Evolutionary conservation across 2,888 invertebrate species (phyloP), one percentile per base, ranked within the genome.

Genomic region (Ischnus inquisitorius): DNA sequence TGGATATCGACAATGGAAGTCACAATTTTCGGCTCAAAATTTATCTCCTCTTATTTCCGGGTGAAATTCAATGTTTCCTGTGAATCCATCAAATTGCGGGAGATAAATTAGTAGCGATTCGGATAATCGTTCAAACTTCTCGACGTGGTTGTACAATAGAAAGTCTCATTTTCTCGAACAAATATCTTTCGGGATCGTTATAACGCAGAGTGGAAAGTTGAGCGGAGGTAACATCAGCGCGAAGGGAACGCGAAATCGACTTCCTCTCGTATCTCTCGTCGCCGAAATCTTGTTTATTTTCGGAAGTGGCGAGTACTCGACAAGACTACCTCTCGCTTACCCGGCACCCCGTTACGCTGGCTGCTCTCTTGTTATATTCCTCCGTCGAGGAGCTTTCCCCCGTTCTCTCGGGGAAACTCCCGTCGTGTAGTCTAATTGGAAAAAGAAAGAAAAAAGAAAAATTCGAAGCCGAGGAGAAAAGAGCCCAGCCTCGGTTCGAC

Each of bases 251-350:
- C 10, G 46, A 19, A 46, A 62, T 74, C 60, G 60, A 72, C 72
- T 60, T 57, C 60, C 60, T 16, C 71, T 76, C 62, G 60, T n/a
- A n/a, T 71, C 79, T 60, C 80, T 64, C 46, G 48, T 64, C 74
- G 34, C 46, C 60, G 60, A 72, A 77, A 72, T 68, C 77, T 79
- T 79, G 79, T 83, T 83, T 83, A 79, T 79, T 83, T 83, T 83
- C 65, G 79, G 67, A 80, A 83, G 83, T 80, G 77, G 79, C 74
- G 65, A 79, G 72, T 79, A 75, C 74, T 82, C 78, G 65, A 75
- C 75, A 54, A 74, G 51, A 46, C 46, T 75, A 46, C 60, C n/a
- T 68, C 72, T 19, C 22, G 51, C 60, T 48, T 19, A 62, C 41
- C 22, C 75, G 12, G 16, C 68, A 34, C 60, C 28, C 46, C 76